Base-by-base conservation (phyloP, 2,113 vertebrate genomes). In the Spilogale gracilis region DNA sequence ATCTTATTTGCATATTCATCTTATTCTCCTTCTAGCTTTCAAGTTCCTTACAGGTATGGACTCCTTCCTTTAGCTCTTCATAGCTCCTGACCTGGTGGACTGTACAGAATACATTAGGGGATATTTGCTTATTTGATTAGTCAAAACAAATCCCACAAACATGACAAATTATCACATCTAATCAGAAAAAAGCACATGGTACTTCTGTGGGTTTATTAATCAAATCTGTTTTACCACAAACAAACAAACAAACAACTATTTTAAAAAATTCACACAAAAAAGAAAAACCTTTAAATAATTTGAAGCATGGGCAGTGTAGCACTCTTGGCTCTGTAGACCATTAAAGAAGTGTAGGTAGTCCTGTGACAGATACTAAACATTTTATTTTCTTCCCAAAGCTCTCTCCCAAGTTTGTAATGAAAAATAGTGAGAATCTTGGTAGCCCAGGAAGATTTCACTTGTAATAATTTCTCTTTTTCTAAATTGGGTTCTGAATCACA, bases 301-400 rank as follows among this genome's bases (percentile, higher is more conserved):
- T 56, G 43, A 91, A 83, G 38, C 10, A 25, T 76, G 11, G 69
- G 23, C 27, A 65, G 27, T 30, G 10, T 69, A 90, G 18, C 16
- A 81, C 6, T 3, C 7, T 76, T 81, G 17, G 25, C 17, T 69
- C 69, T 43, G 63, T 2, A 54, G 45, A 71, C 30, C 74, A 48
- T 4, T 80, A 30, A 67, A 25, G 69, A 61, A 14, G 10, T 60
- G 3, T 20, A 43, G 20, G 21, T 20, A 69, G 52, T 74, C 0
- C 1, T 84, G 9, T 17, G 43, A 89, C 50, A 73, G 18, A 86
- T 89, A 63, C 61, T 63, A 11, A 71, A 95, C 79, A 1, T 83
- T 97, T 79, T 54, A 1, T 61, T 92, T 94, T 92, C 17, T 88
- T 82, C 18, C 23, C 11, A 58, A 91, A 79, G 17, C 23, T 95